Evolutionary conservation across 2,113 vertebrate species (phyloP), one percentile per base, ranked within the genome.

Genomic region (Lutjanus erythropterus): DNA sequence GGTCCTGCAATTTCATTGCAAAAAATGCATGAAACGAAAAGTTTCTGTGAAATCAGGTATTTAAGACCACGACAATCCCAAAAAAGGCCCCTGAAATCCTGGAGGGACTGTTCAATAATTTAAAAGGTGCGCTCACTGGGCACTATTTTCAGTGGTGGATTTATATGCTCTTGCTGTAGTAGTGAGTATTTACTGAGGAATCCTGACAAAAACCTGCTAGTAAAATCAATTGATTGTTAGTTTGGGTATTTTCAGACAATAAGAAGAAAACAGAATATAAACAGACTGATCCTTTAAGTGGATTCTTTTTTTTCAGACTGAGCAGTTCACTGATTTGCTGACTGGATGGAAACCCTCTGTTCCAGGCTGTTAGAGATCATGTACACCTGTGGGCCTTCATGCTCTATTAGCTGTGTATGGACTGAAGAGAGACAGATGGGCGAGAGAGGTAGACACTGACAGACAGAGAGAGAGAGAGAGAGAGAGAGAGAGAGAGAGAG

Each of bases 341-440:
- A 47, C 50, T 19, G 53, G 19, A 23, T 67, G 19, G 33, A 73
- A 33, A 31, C 9, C n/a, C n/a, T 12, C 39, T 39, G 80, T 82
- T 82, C 72, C 80, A 50, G 65, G 66, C 71, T 19, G 65, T 75
- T 75, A 31, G 23, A 73, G 69, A 23, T n/a, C 2, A 49, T 37
- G 71, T 58, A 27, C 84, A 81, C 73, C 78, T 81, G 71, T 11
- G 69, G 70, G 41, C 44, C 49, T 74, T 72, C 69, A 78, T 4
- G 79, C 74, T 78, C 79, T 25, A 58, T 74, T 66, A 25, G 74
- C 42, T 27, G 15, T 59, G 71, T 35, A 21, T 41, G 21, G 42
- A n/a, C n/a, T n/a, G n/a, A n/a, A n/a, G n/a, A 39, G 41, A 47
- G 29, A 58, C 37, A 27, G 8, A 27, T 25, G 33, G 16, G 23